Conservation (phyloP, 2,113 vertebrate species). For the Fulmarus glacialis region DNA sequence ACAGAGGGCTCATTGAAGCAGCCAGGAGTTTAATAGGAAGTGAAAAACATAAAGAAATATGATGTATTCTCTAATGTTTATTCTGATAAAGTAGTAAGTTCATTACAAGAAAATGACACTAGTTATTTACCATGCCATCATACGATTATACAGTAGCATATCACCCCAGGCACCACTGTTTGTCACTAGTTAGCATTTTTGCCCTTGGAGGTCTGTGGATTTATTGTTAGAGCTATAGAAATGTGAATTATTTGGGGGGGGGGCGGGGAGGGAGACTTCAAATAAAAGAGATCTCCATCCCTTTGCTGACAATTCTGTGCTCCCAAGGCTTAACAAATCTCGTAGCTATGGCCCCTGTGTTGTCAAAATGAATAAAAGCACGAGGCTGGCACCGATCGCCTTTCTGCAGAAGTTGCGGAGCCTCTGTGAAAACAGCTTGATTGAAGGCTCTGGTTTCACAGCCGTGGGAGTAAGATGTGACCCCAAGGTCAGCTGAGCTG, state of each 20-base stretch:
- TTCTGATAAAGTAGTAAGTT: neutral
- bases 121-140: neutral
- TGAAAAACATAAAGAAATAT: neutral
- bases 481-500: accelerated
- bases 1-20: neutral
- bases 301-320: neutral
- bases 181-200: neutral
- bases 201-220: neutral
- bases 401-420: neutral
- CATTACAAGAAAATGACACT: neutral
- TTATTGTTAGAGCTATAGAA: neutral
- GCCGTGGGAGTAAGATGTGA: neutral
- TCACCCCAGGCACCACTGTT: neutral
- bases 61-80: neutral
- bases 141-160: neutral
- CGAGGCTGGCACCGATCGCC: accelerated
- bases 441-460: neutral
- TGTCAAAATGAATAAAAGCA: neutral
- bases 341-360: neutral
- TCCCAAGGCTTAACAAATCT: neutral
- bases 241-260: neutral
- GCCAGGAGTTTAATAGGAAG: conserved; percentile 1
- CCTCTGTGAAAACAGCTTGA: neutral
- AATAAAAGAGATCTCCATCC: neutral
- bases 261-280: neutral